Evolutionary conservation across 2,113 vertebrate genomes (phyloP).

Genomic region (Cynocephalus volans): DNA sequence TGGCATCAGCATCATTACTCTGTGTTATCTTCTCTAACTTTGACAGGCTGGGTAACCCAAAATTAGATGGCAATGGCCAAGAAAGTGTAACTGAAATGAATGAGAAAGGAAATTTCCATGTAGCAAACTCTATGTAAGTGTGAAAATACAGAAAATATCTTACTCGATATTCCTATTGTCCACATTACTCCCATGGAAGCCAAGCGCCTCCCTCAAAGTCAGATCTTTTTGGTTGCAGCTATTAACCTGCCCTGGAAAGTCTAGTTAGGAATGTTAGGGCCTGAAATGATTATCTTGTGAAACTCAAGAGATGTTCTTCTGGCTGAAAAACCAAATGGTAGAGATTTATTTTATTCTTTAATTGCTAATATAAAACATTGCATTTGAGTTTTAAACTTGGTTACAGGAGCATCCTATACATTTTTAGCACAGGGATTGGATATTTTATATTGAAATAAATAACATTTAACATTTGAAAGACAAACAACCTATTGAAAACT

Average conservation of each 20-base stretch:
- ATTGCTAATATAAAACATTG: neutral
- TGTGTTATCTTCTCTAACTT: constrained; percentile 34
- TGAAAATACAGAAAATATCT: neutral
- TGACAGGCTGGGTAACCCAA: neutral
- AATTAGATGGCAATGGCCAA: neutral
- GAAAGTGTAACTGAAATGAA: neutral
- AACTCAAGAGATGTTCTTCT: neutral
- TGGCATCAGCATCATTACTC: neutral
- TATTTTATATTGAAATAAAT: constrained; percentile 16
- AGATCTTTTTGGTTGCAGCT: neutral
- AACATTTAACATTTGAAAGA: constrained; percentile 20
- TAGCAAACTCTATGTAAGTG: neutral
- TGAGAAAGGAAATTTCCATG: neutral
- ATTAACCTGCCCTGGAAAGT: neutral
- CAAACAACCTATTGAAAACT: neutral
- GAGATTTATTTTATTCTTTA: neutral
- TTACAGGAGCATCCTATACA: neutral
- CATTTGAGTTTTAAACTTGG: neutral
- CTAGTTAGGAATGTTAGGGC: neutral
- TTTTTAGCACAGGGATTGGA: neutral
- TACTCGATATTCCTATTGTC: neutral
- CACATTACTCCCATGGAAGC: neutral
- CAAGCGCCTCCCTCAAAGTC: neutral
- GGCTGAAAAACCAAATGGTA: neutral
- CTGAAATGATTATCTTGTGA: neutral